These are phyloP conservation scores for Micromys minutus DNA, from an alignment of 2,113 vertebrate species.

Conservation along the genomic window DNA sequence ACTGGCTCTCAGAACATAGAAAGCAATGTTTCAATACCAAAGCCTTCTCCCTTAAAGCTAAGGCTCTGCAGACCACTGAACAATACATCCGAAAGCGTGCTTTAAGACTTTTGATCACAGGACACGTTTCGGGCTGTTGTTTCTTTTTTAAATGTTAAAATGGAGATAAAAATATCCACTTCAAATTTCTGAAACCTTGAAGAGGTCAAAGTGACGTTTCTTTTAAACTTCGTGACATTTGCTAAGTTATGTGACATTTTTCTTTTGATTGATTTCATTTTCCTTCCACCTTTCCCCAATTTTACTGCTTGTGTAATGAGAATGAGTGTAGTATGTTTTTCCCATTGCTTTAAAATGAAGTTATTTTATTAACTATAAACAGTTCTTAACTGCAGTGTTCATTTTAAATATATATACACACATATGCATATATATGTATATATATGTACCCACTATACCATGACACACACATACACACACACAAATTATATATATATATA, in stretches of 20 bases:
- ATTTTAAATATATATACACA: constrained; percentile 5
- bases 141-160: constrained; percentile 38
- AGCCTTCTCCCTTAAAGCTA: neutral
- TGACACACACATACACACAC: too few species aligned
- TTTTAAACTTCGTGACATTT: constrained; percentile 24
- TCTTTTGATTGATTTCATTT: neutral
- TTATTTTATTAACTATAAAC: constrained; percentile 38
- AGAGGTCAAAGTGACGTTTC: neutral
- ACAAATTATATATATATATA: neutral
- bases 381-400: neutral
- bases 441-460: neutral
- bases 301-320: constrained; percentile 30
- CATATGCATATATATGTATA: neutral
- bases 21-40: neutral
- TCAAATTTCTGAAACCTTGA: constrained; percentile 16
- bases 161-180: neutral
- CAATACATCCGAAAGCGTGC: neutral
- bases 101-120: neutral
- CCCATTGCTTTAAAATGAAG: constrained; percentile 9
- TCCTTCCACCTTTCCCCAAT: neutral
- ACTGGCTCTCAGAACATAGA: neutral
- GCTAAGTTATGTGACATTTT: constrained; percentile 22
- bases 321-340: neutral
- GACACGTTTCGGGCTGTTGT: neutral
- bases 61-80: neutral